A percentile compares a stretch with the other conserved stretches of the same genome.
These are phyloP conservation scores for Hyalella azteca DNA, from an alignment of 2,888 invertebrate genomes.

Conservation along the genomic window DNA sequence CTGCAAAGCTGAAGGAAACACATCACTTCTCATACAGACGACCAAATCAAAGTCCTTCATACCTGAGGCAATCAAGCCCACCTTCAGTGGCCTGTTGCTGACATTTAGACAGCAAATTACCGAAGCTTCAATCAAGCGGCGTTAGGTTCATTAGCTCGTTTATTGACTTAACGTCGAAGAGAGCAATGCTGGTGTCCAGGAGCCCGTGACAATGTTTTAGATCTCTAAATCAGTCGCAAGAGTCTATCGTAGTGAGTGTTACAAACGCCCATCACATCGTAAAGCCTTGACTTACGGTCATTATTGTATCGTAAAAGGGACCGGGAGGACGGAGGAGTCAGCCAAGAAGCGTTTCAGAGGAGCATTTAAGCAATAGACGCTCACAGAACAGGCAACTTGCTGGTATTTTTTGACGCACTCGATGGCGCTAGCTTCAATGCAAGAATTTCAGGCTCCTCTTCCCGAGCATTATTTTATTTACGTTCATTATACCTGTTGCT, in stretches of 20 bases:
- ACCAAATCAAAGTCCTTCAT: no score
- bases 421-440: conserved; percentile 30
- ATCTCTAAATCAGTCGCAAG: conserved; percentile 33
- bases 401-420: conserved; percentile 10
- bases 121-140: conserved; percentile 3
- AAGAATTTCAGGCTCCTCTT: conserved; percentile 21
- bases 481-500: conserved; percentile 26
- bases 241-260: conserved; percentile 35
- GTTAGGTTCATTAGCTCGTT: conserved; percentile 26
- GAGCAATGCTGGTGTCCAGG: conserved; percentile 32
- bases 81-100: not conserved
- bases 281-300: conserved; percentile 37
- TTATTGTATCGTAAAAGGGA: conserved; percentile 39
- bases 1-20: no score
- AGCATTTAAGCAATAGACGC: conserved; percentile 36
- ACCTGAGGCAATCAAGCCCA: no score
- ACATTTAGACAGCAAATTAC: conserved; percentile 10
- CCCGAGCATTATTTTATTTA: not conserved
- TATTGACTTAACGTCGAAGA: conserved; percentile 25
- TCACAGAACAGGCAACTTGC: conserved; percentile 27
- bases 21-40: no score
- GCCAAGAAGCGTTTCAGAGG: conserved; percentile 34
- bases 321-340: conserved; percentile 16
- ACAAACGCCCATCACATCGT: conserved; percentile 37
- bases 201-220: conserved; percentile 35